These are phyloP conservation scores for Rhizoglyphus robini DNA, from an alignment of 1,140 invertebrate genomes.

Conservation along the genomic window DNA sequence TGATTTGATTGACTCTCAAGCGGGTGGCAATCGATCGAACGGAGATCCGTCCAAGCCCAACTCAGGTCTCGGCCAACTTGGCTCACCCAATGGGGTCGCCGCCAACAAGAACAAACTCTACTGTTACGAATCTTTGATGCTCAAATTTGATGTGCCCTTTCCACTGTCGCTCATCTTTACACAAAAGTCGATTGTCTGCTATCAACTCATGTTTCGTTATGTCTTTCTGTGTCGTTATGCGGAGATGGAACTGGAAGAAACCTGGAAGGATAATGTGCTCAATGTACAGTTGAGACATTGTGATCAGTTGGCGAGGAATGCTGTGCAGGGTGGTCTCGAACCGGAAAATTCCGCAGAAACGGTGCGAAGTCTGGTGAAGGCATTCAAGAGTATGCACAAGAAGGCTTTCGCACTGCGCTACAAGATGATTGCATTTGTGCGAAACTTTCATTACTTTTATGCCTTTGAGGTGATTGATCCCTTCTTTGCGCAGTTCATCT, in stretches of 20 bases:
- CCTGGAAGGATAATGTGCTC: slow-evolving; percentile 14
- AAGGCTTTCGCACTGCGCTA: slow-evolving; percentile 80
- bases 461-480: slow-evolving; percentile 92
- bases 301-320: background rate
- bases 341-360: background rate
- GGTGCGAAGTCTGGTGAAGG: slow-evolving; percentile 48
- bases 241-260: slow-evolving; percentile 51
- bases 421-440: slow-evolving; percentile 88
- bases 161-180: slow-evolving; percentile 85
- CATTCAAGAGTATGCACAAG: slow-evolving; percentile 47
- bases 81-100: background rate
- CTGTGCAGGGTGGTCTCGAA: background rate
- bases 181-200: slow-evolving; percentile 46
- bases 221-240: slow-evolving; percentile 86
- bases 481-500: slow-evolving; percentile 75
- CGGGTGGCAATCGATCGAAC: too few species aligned
- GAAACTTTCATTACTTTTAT: slow-evolving; percentile 95
- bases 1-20: background rate
- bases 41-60: too few species aligned
- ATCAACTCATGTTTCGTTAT: slow-evolving; percentile 93
- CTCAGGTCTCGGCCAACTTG: slow-evolving; percentile 27
- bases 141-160: slow-evolving; percentile 87
- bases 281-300: slow-evolving; percentile 7
- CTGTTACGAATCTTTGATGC: slow-evolving; percentile 85
- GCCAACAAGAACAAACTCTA: slow-evolving; percentile 31